Evolutionary conservation across 2,113 vertebrate genomes (phyloP).

Genomic region (Delphinus delphis): DNA sequence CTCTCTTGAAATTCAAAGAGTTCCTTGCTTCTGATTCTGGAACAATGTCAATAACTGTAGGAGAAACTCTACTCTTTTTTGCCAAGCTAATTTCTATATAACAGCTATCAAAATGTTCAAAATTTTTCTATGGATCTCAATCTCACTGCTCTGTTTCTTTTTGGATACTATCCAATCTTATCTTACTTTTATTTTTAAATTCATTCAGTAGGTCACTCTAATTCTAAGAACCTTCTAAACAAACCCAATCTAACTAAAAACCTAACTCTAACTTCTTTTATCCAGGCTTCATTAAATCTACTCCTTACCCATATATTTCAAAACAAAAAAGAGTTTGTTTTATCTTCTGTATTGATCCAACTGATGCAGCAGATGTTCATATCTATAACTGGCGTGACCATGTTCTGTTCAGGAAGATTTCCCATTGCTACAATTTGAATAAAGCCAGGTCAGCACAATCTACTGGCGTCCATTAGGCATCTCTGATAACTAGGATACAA

Average conservation of each 20-base stretch:
- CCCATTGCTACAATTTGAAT: not conserved
- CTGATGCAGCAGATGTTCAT: not conserved
- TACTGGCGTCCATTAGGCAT: not conserved
- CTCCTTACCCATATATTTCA: not conserved
- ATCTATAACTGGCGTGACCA: not conserved
- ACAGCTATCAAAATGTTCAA: not conserved
- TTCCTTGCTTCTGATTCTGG: conserved; percentile 2
- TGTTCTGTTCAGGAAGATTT: not conserved
- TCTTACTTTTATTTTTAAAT: conserved; percentile 14
- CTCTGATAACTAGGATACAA: not conserved
- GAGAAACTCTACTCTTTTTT: not conserved
- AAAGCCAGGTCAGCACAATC: not conserved
- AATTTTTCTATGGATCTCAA: not conserved
- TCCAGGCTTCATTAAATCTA: not conserved
- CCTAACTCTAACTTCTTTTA: not conserved
- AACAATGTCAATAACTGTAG: not conserved
- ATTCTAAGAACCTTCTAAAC: not conserved
- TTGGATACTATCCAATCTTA: not conserved
- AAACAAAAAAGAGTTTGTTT: not conserved
- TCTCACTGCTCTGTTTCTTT: not conserved
- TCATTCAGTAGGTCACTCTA: not conserved
- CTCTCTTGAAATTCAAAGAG: conserved; percentile 33
- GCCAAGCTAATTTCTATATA: not conserved
- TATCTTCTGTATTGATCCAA: not conserved
- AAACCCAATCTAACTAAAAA: not conserved